Evolutionary conservation across 1,140 invertebrate species (phyloP).

Genomic region (Prorops nasuta): DNA sequence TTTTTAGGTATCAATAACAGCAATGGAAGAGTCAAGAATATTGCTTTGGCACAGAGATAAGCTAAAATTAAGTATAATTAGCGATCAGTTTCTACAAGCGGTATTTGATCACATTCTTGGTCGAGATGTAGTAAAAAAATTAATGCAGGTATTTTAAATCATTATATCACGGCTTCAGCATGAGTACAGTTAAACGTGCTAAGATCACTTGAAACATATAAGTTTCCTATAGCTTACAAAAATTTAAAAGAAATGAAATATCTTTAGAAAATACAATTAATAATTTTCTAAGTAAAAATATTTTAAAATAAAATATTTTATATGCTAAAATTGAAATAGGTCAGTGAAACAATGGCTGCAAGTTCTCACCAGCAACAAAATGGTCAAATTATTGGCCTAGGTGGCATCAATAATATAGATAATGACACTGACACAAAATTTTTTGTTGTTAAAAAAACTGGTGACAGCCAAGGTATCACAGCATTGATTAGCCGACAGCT

Average conservation of each 20-base stretch:
- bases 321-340: conserved; percentile 55
- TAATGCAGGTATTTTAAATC: conserved; percentile 73
- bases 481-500: conserved; percentile 73
- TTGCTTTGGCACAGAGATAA: conserved; percentile 85
- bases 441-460: conserved; percentile 71
- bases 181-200: too few relatives aligned
- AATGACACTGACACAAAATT: conserved; percentile 74
- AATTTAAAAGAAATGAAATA: too few relatives aligned
- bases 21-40: conserved; percentile 82
- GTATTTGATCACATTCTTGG: conserved; percentile 86
- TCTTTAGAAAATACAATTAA: conserved; percentile 2
- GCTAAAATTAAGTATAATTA: conserved; percentile 80
- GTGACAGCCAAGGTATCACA: conserved; percentile 73
- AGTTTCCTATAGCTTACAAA: too few relatives aligned
- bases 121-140: conserved; percentile 84
- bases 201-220: too few relatives aligned
- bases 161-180: too few relatives aligned
- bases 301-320: not conserved
- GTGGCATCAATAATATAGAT: conserved; percentile 38
- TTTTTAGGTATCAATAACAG: conserved; percentile 77
- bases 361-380: conserved; percentile 70
- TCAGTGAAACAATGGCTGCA: conserved; percentile 76
- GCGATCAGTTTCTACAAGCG: conserved; percentile 78
- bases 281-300: not conserved
- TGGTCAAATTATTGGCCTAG: conserved; percentile 58